Percentiles rank a stretch among this genome's conserved stretches.
phyloP scores from a whole-genome alignment of 2,113 vertebrate genomes.

The Corydoras maculifer region DNA sequence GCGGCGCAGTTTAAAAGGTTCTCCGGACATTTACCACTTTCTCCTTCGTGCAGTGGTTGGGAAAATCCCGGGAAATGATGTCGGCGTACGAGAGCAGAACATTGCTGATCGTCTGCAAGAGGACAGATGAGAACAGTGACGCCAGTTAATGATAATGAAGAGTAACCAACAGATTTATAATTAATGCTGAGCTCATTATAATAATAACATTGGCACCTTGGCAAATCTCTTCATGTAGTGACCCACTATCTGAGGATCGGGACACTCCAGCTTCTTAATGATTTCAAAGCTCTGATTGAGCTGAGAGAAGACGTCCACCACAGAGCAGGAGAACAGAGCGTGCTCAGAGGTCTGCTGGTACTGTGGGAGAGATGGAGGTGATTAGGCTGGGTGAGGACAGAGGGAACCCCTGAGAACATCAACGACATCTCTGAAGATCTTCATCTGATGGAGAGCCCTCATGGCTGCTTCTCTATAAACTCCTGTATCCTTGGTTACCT shows the following conservation, averaged over 20 bases:
- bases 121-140: background rate
- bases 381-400: too few species aligned
- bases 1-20: background rate
- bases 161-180: too few species aligned
- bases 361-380: slow-evolving; percentile 54
- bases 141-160: background rate
- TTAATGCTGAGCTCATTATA: too few species aligned
- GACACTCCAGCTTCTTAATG: slow-evolving; percentile 95
- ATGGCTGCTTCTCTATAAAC: too few species aligned
- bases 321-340: slow-evolving; percentile 93
- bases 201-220: slow-evolving; percentile 64
- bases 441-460: too few species aligned
- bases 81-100: slow-evolving; percentile 91
- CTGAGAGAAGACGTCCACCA: slow-evolving; percentile 97
- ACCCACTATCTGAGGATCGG: slow-evolving; percentile 92
- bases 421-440: too few species aligned
- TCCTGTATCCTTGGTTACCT: too few species aligned
- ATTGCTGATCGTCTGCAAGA: slow-evolving; percentile 89
- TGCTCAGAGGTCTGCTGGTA: slow-evolving; percentile 98
- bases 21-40: slow-evolving; percentile 73
- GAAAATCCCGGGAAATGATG: slow-evolving; percentile 89
- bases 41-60: slow-evolving; percentile 91
- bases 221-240: slow-evolving; percentile 97
- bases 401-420: too few species aligned
- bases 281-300: slow-evolving; percentile 99